A percentile compares a stretch with the other conserved stretches of the same genome.
Conservation (phyloP, 2,888 invertebrate genomes). For the Patella ulyssiponensis region DNA sequence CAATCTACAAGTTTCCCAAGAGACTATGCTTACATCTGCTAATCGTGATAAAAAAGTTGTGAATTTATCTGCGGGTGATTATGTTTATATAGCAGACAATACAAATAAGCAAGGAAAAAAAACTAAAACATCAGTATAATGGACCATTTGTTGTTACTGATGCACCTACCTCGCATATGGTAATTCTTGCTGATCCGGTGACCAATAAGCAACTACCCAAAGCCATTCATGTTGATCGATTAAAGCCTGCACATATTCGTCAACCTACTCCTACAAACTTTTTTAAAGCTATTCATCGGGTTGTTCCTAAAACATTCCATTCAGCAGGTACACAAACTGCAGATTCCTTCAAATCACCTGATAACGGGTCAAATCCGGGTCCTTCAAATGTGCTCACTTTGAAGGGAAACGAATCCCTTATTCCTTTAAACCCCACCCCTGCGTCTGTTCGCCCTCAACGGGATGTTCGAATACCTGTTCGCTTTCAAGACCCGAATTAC, state of each 20-base stretch:
- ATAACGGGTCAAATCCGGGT: neutral
- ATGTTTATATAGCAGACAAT: constrained; percentile 10
- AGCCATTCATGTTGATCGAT: constrained; percentile 11
- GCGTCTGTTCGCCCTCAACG: neutral
- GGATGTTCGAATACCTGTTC: neutral
- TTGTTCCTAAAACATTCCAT: neutral
- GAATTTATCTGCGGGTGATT: constrained; percentile 1
- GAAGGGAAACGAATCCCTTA: too few species aligned
- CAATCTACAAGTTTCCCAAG: neutral
- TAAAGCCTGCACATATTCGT: constrained; percentile 18
- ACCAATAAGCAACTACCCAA: neutral
- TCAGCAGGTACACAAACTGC: neutral
- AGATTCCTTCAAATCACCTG: neutral
- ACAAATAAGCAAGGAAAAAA: constrained; percentile 12
- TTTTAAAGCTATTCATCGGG: neutral
- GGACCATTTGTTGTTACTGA: constrained; percentile 9
- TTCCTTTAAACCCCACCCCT: too few species aligned
- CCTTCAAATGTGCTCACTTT: too few species aligned
- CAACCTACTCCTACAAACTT: neutral
- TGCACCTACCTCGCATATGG: constrained; percentile 1
- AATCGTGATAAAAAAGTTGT: constrained; percentile 3
- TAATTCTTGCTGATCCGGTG: neutral
- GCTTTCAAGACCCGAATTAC: neutral
- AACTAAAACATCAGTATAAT: constrained; percentile 1
- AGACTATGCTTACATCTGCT: neutral